A percentile compares a stretch with the other conserved stretches of the same genome.
phyloP scores from a whole-genome alignment of 1,140 invertebrate species.

The Archegozetes longisetosus region DNA sequence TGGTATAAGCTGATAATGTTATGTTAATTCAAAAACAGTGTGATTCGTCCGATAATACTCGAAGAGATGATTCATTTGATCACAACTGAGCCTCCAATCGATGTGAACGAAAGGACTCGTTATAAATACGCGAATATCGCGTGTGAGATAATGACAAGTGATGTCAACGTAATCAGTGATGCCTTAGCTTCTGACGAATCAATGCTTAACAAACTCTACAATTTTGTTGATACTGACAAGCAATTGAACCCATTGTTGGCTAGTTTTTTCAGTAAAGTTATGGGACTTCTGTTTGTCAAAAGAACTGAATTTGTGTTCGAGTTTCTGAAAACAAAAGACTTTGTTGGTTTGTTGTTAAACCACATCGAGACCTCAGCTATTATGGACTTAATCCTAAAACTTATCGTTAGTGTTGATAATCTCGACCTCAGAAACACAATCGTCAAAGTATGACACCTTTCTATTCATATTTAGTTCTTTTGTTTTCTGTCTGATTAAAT shows the following conservation, averaged over 20 bases:
- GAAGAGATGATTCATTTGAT: conserved; percentile 69
- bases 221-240: conserved; percentile 67
- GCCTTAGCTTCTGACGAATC: conserved; percentile 41
- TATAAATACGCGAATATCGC: conserved; percentile 74
- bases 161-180: conserved; percentile 69
- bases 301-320: conserved; percentile 51
- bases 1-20: neutral
- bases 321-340: conserved; percentile 59
- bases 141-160: conserved; percentile 78
- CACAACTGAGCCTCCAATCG: conserved; percentile 54
- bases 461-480: neutral
- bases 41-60: conserved; percentile 62
- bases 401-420: conserved; percentile 48
- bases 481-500: neutral
- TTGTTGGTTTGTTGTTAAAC: conserved; percentile 63
- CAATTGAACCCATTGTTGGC: conserved; percentile 82
- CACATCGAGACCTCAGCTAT: conserved; percentile 88
- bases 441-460: neutral
- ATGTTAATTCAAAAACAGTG: conserved; percentile 41
- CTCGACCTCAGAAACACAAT: neutral
- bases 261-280: conserved; percentile 87
- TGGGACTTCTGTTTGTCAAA: conserved; percentile 64
- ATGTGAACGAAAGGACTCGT: conserved; percentile 51
- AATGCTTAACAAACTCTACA: conserved; percentile 20
- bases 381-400: conserved; percentile 77